Base-by-base conservation (phyloP, 1,140 invertebrate genomes). In the Heliothis subflexa region DNA sequence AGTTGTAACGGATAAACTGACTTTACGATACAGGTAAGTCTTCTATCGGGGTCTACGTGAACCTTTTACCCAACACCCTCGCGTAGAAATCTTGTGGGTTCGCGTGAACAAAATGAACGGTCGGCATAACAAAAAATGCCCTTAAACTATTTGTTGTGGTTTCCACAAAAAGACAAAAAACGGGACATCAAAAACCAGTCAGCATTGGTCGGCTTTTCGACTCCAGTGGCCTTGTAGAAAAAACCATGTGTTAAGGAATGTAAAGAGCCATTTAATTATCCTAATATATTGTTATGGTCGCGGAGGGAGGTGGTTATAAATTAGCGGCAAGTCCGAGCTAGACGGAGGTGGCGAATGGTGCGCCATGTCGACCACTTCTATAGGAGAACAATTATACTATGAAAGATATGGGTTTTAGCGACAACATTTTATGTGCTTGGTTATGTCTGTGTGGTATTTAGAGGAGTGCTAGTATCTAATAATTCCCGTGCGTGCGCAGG, bases 241-340 rank as follows among this genome's bases (percentile, higher is more conserved):
- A 94, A 94, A 93, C 90, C 86, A 93, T 87, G 93, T 92, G 91
- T 94, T 93, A 93, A 94, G 91, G 93, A 94, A 94, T 94, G 93
- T 92, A 94, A 94, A 92, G 92, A 93, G 92, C 92, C 91, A 89
- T 93, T 94, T 94, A 94, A 94, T 94, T 94, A 94, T 93, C 93
- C 88, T 94, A 94, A 93, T 94, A 93, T 94, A 93, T 93, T 92
- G 91, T 93, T 94, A 92, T 91, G 88, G 89, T 89, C 90, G 83
- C 85, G 80, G 85, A 86, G 81, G 84, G 86, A 86, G 78, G 85
- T 79, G 79, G 83, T 84, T 83, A 88, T 86, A 89, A 85, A 85
- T 89, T 86, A 88, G 75, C 79, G 76, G 76, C 78, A 81, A 82
- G 83, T 81, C 71, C 70, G 64, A 50, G 78, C 80, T 78, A 75